Base-by-base conservation (phyloP, 2,797 vertebrate species). In the Diglossa cyanea region DNA sequence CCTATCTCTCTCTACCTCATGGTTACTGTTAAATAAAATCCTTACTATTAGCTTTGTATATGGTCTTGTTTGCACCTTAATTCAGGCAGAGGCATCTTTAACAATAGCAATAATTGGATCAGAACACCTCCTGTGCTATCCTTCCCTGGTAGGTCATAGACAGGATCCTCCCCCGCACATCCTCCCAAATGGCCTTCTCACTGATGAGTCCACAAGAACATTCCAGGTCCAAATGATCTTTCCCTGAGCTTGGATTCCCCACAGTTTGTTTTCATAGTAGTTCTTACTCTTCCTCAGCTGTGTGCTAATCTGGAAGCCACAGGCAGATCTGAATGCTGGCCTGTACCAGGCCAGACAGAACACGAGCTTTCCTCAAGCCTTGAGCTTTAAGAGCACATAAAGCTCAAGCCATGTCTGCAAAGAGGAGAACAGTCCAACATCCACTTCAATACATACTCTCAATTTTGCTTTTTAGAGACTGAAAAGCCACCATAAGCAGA, bases 401-500 rank as follows among this genome's bases (percentile, higher is more conserved):
- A 76, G 28, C 17, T 74, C 44, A 33, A 17, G 42, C 4, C 62
- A 78, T 11, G 58, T 60, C 35, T 82, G 55, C 58, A 88, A 83
- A 90, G 0, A 79, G 31, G 58, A 84, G 88, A 88, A 48, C 18
- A 53, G 30, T 62, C 28, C 71, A 79, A 31, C 12, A 79, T 91
- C 37, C 45, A 70, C 78, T 88, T 92, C 60, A 87, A 3, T 23
- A 65, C 31, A 60, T 12, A 35, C 42, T 47, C 71, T 76, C 42
- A 67, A 0, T 67, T 86, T 89, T 76, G 17, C 31, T 85, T 92
- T 75, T 71, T 71, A 71, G 82, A 83, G 68, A 39, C 37, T 71
- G 57, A 83, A 91, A 91, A 86, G 65, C 45, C 31, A 73, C 55
- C 63, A 17, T 44, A 76, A 91, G 67, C 60, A 87, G 58, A 90